Conservation (phyloP, 2,797 vertebrate species). For the Dipus sagitta region DNA sequence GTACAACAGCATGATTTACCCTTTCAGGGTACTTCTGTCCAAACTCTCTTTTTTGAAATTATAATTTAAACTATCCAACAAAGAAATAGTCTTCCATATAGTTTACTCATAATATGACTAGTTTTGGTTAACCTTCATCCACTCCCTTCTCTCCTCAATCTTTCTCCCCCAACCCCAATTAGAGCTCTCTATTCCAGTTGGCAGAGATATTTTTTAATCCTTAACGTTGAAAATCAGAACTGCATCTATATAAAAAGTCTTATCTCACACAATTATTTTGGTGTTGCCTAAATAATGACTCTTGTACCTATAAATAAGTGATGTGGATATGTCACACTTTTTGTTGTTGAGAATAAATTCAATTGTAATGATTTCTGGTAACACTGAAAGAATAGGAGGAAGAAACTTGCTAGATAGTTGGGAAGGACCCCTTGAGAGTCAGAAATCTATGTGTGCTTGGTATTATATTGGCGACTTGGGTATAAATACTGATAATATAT, state of each 20-base stretch:
- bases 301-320: background rate
- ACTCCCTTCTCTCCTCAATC: too few species aligned
- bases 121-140: too few species aligned
- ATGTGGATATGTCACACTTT: background rate
- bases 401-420: too few species aligned
- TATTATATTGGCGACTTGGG: background rate
- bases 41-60: too few species aligned
- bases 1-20: too few species aligned
- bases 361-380: background rate
- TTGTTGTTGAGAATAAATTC: background rate
- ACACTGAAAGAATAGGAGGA: background rate
- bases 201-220: background rate
- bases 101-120: too few species aligned
- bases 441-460: background rate
- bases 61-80: too few species aligned
- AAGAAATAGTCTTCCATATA: too few species aligned
- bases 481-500: slow-evolving; percentile 17
- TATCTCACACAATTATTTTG: background rate
- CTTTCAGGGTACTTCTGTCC: too few species aligned
- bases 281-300: background rate
- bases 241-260: background rate
- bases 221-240: slow-evolving; percentile 3
- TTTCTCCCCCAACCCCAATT: too few species aligned
- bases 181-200: too few species aligned
- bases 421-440: too few species aligned